Evolutionary conservation across 2,113 vertebrate species (phyloP), one percentile per base, ranked within the genome.

Genomic region (Asarcornis scutulata): DNA sequence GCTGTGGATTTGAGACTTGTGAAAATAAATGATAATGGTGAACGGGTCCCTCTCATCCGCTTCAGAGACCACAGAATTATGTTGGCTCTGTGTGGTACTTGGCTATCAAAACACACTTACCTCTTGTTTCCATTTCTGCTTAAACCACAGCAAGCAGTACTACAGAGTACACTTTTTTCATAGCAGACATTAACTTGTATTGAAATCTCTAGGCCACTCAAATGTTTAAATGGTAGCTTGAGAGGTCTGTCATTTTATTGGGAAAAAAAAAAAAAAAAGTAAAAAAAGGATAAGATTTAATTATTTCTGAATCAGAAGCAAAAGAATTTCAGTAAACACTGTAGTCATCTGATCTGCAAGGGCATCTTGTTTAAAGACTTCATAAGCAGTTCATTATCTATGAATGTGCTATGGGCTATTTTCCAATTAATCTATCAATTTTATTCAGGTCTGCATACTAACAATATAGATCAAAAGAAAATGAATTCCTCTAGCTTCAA

Each of bases 391-490:
- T 95, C 64, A 75, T 68, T 93, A 88, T 71, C 85, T 88, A 32
- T 56, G 66, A 89, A 86, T 76, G 53, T 48, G 44, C 81, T 79
- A 79, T 48, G 27, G 66, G 86, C 58, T 89, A 69, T 73, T 96
- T 94, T 83, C 69, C 83, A 95, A 64, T 93, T 95, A 88, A 92
- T 78, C 58, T 81, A 78, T 21, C 83, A 6, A 38, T 83, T 93
- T 96, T 67, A 75, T 81, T 86, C 64, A 60, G 79, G 38, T 50
- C 60, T 72, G 63, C 23, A 25, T 52, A 22, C 38, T 91, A 93
- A 80, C 76, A 88, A 72, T 67, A 91, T 20, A 91, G 88, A 95
- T 90, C 83, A 95, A 96, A 93, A 78, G 79, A 68, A 91, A 31
- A 38, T 23, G 3, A 25, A 48, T 91, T 83, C 29, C 22, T 90